Conservation (phyloP, 2,888 invertebrate genomes). For the Pristionchus japonicus region DNA sequence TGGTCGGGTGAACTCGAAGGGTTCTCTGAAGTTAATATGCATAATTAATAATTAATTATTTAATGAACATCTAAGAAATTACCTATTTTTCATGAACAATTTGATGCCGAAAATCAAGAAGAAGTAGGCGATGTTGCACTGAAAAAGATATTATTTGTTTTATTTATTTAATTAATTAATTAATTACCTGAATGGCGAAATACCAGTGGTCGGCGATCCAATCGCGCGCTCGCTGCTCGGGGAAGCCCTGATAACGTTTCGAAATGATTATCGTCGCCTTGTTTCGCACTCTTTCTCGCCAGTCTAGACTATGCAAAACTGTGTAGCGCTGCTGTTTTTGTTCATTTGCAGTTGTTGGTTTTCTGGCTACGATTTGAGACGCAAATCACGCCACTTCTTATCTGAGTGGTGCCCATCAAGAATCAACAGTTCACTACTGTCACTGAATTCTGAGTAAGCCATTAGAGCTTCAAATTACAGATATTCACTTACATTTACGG, state of each 20-base stretch:
- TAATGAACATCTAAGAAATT: background rate
- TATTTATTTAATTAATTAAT: background rate
- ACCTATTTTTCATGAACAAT: conserved; percentile 64
- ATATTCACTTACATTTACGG: background rate
- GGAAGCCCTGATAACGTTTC: conserved; percentile 9
- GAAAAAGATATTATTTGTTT: background rate
- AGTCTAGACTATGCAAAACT: no score
- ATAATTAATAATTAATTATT: background rate
- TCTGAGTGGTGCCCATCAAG: no score
- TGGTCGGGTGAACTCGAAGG: conserved; percentile 60
- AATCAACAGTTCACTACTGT: no score
- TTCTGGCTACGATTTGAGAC: no score
- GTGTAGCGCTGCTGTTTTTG: no score
- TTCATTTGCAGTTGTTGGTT: no score
- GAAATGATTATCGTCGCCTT: background rate
- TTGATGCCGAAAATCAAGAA: conserved; percentile 70
- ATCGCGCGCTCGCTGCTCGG: conserved; percentile 6
- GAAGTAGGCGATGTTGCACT: conserved; percentile 65
- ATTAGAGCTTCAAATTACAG: no score
- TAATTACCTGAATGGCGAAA: background rate
- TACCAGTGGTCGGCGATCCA: background rate
- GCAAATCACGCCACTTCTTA: no score
- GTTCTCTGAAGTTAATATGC: background rate
- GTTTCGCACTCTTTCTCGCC: background rate
- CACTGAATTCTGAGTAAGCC: no score